These are phyloP conservation scores for Orthosia gothica DNA, from an alignment of 2,888 invertebrate genomes.

Conservation along the genomic window DNA sequence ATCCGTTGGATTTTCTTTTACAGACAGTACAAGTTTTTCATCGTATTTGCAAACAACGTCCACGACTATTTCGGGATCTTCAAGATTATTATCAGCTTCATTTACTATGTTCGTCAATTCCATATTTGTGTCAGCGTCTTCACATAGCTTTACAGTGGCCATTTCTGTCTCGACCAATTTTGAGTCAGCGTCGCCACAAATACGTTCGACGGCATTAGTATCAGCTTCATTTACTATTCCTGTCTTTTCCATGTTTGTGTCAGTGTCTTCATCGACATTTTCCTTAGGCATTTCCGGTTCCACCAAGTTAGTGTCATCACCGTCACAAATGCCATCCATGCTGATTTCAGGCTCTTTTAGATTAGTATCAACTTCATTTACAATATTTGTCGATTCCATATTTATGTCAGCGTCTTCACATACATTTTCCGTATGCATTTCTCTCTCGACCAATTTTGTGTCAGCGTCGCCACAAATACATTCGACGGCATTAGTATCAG, in stretches of 20 bases:
- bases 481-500: background rate
- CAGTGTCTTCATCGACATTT: background rate
- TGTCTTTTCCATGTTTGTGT: background rate
- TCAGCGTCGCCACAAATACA: background rate
- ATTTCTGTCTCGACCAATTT: background rate
- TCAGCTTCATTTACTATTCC: background rate
- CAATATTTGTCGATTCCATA: background rate
- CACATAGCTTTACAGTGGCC: background rate
- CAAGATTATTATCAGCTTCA: too few species aligned
- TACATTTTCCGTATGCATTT: background rate
- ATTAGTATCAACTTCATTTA: background rate
- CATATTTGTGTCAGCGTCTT: too few species aligned
- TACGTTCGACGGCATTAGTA: background rate
- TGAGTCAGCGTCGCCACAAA: background rate
- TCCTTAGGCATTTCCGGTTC: background rate
- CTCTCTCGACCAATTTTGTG: background rate
- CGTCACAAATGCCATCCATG: background rate
- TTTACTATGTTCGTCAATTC: too few species aligned
- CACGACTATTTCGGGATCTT: slow-evolving; percentile 39
- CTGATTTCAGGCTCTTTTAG: background rate
- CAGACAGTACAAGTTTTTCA: slow-evolving; percentile 29
- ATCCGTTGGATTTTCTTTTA: background rate
- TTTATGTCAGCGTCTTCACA: background rate
- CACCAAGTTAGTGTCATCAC: background rate
- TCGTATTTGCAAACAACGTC: slow-evolving; percentile 40